A percentile compares a stretch with the other conserved stretches of the same genome.
These are phyloP conservation scores for Catamblyrhynchus diadema DNA, from an alignment of 2,797 vertebrate genomes.

Conservation along the genomic window DNA sequence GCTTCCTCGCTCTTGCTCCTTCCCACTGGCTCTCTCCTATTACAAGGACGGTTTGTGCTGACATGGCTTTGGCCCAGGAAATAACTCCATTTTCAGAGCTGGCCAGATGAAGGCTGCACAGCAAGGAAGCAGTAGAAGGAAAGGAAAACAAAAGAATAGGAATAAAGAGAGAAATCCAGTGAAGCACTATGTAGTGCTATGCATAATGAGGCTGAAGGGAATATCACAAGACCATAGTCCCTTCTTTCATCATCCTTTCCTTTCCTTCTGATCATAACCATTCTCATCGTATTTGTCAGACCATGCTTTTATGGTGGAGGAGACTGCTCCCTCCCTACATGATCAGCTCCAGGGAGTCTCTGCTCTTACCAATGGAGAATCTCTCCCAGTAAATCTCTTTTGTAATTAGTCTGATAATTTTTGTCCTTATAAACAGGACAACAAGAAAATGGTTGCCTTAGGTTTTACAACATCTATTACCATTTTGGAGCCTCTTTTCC, in stretches of 20 bases:
- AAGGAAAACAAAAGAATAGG: neutral
- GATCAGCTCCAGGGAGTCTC: neutral
- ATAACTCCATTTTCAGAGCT: constrained; percentile 11
- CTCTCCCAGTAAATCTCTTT: neutral
- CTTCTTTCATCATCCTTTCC: neutral
- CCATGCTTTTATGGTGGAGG: neutral
- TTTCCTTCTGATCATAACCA: neutral
- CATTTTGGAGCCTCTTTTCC: neutral
- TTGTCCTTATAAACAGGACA: neutral
- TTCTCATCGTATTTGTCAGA: neutral
- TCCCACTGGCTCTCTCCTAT: neutral
- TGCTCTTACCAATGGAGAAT: neutral
- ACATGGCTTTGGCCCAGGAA: constrained; percentile 11
- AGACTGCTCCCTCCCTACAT: neutral
- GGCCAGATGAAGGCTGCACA: neutral
- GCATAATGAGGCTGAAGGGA: neutral
- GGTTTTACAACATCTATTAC: neutral
- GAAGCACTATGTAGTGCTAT: neutral
- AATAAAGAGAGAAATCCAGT: neutral
- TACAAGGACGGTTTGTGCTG: constrained; percentile 13
- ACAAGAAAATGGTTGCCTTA: neutral
- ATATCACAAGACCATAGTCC: neutral
- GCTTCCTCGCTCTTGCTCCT: neutral
- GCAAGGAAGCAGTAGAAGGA: neutral
- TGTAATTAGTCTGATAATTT: neutral